Percentiles rank a stretch among this genome's conserved stretches.
Conservation (phyloP, 37 sponge, comb jelly and placozoan species). For the Geodia barretti region DNA sequence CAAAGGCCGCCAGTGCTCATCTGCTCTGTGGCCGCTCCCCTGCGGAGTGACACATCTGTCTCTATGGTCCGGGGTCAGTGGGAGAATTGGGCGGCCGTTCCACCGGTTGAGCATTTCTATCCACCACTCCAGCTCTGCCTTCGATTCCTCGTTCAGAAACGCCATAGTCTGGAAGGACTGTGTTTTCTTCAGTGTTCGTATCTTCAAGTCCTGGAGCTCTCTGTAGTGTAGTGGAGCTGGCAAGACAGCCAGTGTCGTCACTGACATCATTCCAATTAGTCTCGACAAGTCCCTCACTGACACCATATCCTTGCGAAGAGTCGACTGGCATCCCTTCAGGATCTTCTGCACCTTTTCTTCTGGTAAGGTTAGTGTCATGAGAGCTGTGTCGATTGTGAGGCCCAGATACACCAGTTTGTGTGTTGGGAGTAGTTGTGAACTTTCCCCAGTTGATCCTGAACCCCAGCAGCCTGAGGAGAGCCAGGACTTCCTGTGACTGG, state of each 20-base stretch:
- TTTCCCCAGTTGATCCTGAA: conserved; percentile 51
- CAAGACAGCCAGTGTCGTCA: conserved; percentile 23
- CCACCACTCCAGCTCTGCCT: conserved; percentile 3
- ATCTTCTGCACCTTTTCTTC: conserved; percentile 31
- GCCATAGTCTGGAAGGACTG: background rate
- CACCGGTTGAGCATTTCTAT: background rate
- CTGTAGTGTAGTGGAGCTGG: conserved; percentile 31
- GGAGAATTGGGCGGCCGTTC: background rate
- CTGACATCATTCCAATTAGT: conserved; percentile 31
- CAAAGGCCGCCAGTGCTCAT: conserved; percentile 40
- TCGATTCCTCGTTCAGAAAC: background rate
- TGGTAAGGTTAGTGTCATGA: conserved; percentile 29
- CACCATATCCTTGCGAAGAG: background rate
- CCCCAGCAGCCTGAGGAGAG: conserved; percentile 16
- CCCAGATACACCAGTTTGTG: no score
- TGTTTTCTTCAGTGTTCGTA: background rate
- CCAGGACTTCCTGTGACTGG: background rate
- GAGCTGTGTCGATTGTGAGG: conserved; percentile 10
- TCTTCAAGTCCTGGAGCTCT: conserved; percentile 32
- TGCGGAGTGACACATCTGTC: conserved; percentile 51
- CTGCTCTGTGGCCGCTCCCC: conserved; percentile 31
- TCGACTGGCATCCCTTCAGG: background rate
- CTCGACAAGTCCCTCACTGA: conserved; percentile 19
- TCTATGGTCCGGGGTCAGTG: conserved; percentile 2
- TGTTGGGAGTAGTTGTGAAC: no score